These are phyloP conservation scores for Drosophila sp. DNA, from an alignment of 1,140 invertebrate species.

Conservation along the genomic window DNA sequence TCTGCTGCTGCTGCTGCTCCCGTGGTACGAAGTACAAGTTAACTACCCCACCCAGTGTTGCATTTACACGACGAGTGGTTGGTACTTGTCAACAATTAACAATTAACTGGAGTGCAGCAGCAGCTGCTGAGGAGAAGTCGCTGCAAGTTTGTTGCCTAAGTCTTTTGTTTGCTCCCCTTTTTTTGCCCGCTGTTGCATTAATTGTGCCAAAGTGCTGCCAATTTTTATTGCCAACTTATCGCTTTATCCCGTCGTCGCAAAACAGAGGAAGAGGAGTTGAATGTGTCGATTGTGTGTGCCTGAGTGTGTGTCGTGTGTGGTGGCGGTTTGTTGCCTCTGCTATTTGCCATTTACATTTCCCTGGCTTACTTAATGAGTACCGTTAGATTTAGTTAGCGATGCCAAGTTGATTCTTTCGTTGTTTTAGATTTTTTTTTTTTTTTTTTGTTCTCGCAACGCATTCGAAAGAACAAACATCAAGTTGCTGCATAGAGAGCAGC, in stretches of 20 bases:
- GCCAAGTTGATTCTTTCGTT: conserved; percentile 43
- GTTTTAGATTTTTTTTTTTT: background rate
- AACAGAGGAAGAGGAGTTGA: conserved; percentile 1
- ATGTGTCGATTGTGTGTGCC: conserved; percentile 11
- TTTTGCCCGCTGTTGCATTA: conserved; percentile 46
- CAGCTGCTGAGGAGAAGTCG: conserved; percentile 4
- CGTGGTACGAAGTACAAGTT: conserved; percentile 38
- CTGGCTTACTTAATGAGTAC: conserved; percentile 70
- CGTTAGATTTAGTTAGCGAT: conserved; percentile 56
- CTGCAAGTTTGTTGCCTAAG: conserved; percentile 56
- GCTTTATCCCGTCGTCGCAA: conserved; percentile 48
- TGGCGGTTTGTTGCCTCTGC: conserved; percentile 43
- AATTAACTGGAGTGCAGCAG: conserved; percentile 71
- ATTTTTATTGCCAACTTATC: conserved; percentile 80
- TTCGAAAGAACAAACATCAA: conserved; percentile 74
- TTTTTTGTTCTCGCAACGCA: conserved; percentile 57
- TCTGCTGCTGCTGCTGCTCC: conserved; percentile 25
- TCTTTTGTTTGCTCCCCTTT: conserved; percentile 55
- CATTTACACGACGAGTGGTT: conserved; percentile 44
- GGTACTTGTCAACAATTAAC: conserved; percentile 74
- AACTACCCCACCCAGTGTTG: conserved; percentile 18
- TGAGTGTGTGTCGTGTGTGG: conserved; percentile 50
- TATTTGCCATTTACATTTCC: conserved; percentile 7
- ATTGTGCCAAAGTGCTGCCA: conserved; percentile 77
- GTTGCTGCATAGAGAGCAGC: conserved; percentile 52